phyloP scores from a whole-genome alignment of 2,888 invertebrate species.

The Eustalomyia histrio region DNA sequence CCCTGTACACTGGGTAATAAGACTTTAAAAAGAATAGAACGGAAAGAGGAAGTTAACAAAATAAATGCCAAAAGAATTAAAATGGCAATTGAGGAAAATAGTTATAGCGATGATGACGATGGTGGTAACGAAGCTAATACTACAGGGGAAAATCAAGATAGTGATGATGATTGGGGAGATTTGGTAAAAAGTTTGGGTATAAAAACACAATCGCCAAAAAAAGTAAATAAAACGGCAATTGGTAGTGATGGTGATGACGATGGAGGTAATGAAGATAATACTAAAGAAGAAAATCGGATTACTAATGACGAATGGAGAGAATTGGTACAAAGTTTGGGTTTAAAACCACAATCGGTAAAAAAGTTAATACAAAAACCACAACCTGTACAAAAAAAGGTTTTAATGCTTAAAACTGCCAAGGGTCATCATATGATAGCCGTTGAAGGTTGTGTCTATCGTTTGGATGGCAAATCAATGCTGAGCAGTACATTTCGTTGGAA shows the following conservation, averaged over 20 bases:
- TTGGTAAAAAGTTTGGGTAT: slow-evolving; percentile 52
- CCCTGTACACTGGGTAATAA: slow-evolving; percentile 67
- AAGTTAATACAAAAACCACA: background rate
- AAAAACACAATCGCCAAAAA: background rate
- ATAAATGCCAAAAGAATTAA: background rate
- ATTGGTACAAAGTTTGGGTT: slow-evolving; percentile 49
- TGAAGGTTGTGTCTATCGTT: slow-evolving; percentile 74
- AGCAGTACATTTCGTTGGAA: slow-evolving; percentile 73
- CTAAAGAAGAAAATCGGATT: too few relatives aligned
- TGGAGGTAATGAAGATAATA: too few relatives aligned
- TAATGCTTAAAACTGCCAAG: slow-evolving; percentile 72
- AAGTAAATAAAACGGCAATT: too few relatives aligned
- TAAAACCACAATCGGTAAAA: background rate
- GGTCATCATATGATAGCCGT: slow-evolving; percentile 76
- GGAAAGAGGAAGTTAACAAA: slow-evolving; percentile 30
- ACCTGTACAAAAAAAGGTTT: slow-evolving; percentile 65
- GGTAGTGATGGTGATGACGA: too few relatives aligned
- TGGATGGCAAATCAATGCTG: slow-evolving; percentile 72
- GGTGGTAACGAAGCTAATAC: slow-evolving; percentile 33
- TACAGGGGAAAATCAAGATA: slow-evolving; percentile 10
- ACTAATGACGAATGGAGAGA: slow-evolving; percentile 38
- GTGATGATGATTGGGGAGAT: slow-evolving; percentile 34
- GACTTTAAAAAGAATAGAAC: slow-evolving; percentile 52
- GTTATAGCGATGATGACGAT: slow-evolving; percentile 23
- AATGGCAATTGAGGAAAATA: background rate